phyloP scores from a whole-genome alignment of 2,113 vertebrate species.

The Phrynosoma blainvillii region DNA sequence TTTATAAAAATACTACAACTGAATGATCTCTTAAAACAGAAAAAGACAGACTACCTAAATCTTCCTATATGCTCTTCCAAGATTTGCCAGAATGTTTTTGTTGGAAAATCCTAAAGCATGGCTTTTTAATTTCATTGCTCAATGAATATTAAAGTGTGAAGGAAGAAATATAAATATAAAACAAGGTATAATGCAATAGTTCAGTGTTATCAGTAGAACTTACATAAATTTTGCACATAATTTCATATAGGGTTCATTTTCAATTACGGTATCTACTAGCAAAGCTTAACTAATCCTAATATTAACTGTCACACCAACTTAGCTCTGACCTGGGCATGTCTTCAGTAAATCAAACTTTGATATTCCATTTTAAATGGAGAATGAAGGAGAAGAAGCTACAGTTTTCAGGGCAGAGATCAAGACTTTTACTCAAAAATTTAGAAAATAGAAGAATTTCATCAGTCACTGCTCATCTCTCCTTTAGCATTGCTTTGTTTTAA shows the following conservation, averaged over 20 bases:
- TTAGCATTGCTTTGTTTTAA: background rate
- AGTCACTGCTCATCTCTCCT: background rate
- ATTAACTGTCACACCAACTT: constrained; percentile 1
- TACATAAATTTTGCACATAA: constrained; percentile 4
- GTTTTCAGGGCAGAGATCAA: background rate
- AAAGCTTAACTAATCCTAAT: constrained; percentile 14
- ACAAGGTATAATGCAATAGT: background rate
- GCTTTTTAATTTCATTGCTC: constrained; percentile 3
- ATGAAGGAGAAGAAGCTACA: background rate
- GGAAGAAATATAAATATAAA: constrained; percentile 1
- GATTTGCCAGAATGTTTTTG: background rate
- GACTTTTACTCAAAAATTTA: background rate
- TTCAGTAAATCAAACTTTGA: background rate
- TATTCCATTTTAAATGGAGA: background rate
- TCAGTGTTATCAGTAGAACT: background rate
- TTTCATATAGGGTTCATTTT: constrained; percentile 2
- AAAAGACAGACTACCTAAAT: background rate
- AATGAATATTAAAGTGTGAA: background rate
- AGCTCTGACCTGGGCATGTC: background rate
- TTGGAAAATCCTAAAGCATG: background rate
- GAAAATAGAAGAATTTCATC: background rate
- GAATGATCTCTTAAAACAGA: too few species aligned
- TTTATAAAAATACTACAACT: too few species aligned
- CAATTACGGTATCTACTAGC: background rate
- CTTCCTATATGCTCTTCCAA: background rate